Conservation (phyloP, 2,797 vertebrate genomes). For the Amblyopsis hoosieri region DNA sequence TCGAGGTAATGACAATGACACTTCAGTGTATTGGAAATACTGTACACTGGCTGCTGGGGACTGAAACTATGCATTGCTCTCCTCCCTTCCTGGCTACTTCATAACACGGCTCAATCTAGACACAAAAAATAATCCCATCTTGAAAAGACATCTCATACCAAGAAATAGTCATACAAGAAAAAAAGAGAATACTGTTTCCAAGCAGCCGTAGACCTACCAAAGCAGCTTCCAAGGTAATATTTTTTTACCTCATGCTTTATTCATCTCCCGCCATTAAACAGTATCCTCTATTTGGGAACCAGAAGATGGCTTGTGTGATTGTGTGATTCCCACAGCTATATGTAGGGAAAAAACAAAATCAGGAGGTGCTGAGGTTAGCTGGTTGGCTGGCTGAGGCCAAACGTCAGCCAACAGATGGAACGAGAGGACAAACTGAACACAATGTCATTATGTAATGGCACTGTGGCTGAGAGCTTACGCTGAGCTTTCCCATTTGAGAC, state of each 20-base stretch:
- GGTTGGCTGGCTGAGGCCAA: conserved; percentile 20
- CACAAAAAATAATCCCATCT: conserved; percentile 49
- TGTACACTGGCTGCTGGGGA: conserved; percentile 20
- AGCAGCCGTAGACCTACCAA: background rate
- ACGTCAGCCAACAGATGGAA: conserved; percentile 36
- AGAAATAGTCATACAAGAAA: conserved; percentile 67
- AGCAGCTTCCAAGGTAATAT: conserved; percentile 43
- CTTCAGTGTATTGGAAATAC: conserved; percentile 4
- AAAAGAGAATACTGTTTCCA: conserved; percentile 47
- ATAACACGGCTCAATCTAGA: conserved; percentile 37
- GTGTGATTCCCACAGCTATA: conserved; percentile 31
- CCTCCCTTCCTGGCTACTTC: conserved; percentile 29
- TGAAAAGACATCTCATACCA: conserved; percentile 67
- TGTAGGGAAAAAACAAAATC: conserved; percentile 63
- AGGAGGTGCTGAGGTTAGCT: conserved; percentile 31
- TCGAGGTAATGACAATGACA: conserved; percentile 11
- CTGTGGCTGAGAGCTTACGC: conserved; percentile 11
- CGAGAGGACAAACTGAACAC: conserved; percentile 13
- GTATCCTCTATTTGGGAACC: conserved; percentile 29
- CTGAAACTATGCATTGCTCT: conserved; percentile 22
- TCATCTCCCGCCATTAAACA: conserved; percentile 59
- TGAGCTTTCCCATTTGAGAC: background rate
- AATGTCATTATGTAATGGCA: conserved; percentile 19
- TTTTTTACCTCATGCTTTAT: conserved; percentile 46
- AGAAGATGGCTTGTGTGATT: conserved; percentile 50